Base-by-base conservation (phyloP, 2,113 vertebrate genomes). In the Heteronetta atricapilla region DNA sequence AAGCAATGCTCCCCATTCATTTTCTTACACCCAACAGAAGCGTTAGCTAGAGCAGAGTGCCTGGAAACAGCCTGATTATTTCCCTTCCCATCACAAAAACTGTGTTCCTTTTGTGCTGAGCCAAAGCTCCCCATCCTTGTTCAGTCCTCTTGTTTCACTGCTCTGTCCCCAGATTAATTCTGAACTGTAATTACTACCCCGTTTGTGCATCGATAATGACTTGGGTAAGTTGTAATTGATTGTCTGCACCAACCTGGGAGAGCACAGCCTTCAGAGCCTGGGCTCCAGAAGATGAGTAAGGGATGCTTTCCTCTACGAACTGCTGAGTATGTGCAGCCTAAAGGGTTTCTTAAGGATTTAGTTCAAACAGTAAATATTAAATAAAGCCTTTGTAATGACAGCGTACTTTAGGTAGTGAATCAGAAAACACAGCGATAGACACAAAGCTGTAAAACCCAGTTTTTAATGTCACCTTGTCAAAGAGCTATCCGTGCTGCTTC, bases 361-460 rank as follows among this genome's bases (percentile, higher is more conserved):
- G 8, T 40, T 82, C 73, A 68, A 21, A 8, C 7, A 79, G 17
- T 18, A 38, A 86, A 66, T 6, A 58, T 19, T 34, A 36, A 48
- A 59, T 14, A 73, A 36, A n/a, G 38, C 17, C 56, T 13, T 19
- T 38, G 34, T 26, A 13, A 48, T 19, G 48, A 60, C 38, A 7
- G 17, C 8, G 10, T n/a, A 9, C 0, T 6, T 60, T 72, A 36
- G 1, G 3, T 6, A 40, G 29, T 29, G 28, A 18, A 19, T 44
- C 62, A 44, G 42, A 84, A 75, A 81, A n/a, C 13, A 69, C 64
- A 50, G 7, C 38, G n/a, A 25, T 52, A 95, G 58, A 13, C 11
- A 46, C 19, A 5, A 29, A 50, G 48, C 20, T 42, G 56, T 36
- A 13, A 52, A 62, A 26, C 16, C 36, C 38, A 33, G 14, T 59